Evolutionary conservation across 2,888 invertebrate genomes (phyloP).

Genomic region (Eristalis tenax): DNA sequence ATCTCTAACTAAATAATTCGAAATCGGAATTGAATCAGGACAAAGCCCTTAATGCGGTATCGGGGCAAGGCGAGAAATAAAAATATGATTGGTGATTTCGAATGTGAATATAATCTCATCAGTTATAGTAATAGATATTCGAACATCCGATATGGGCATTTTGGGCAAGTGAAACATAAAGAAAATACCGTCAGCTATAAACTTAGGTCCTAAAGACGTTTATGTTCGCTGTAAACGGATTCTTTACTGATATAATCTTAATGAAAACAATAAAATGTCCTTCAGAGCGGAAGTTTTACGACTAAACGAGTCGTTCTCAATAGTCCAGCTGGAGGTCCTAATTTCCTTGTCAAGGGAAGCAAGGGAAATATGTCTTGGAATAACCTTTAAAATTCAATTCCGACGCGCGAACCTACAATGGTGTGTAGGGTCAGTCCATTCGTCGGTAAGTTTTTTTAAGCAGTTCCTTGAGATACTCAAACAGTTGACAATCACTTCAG

Average conservation of each 20-base stretch:
- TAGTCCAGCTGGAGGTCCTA: not conserved
- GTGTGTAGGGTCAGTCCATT: not conserved
- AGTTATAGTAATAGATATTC: not conserved
- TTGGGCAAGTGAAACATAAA: not conserved
- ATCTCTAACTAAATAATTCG: not conserved
- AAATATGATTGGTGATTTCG: not conserved
- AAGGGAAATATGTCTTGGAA: not conserved
- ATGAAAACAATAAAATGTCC: not conserved
- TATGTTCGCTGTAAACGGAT: not conserved
- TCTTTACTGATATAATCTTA: not conserved
- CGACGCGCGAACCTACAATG: not conserved
- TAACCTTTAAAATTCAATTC: not conserved
- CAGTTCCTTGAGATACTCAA: not conserved
- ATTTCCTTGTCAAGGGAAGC: not conserved
- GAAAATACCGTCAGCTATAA: not conserved
- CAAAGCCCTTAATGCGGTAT: not conserved
- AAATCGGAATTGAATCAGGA: not conserved
- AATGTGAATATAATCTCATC: slow-evolving; percentile 1
- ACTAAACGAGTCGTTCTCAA: not conserved
- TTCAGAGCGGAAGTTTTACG: not conserved
- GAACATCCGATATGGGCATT: not conserved
- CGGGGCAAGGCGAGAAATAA: not conserved
- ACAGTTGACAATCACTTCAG: not conserved
- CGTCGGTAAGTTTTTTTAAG: not conserved
- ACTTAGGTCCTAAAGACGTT: not conserved